A percentile compares a stretch with the other conserved stretches of the same genome.
These are phyloP conservation scores for Reticulitermes speratus DNA, from an alignment of 1,140 invertebrate genomes.

Conservation along the genomic window DNA sequence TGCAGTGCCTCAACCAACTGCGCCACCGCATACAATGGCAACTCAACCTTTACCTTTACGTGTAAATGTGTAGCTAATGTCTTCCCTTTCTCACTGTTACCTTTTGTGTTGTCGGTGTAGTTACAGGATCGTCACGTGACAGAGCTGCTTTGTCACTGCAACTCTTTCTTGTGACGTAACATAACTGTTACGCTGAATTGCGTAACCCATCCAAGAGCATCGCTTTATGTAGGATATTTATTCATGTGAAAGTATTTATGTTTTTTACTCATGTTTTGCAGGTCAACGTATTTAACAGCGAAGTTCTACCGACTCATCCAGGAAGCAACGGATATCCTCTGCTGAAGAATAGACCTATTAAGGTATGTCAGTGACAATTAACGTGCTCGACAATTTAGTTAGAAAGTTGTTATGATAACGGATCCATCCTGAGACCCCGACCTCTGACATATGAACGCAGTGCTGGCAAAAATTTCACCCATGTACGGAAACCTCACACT, in stretches of 20 bases:
- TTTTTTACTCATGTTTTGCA: background rate
- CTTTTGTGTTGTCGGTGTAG: too few relatives aligned
- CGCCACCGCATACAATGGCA: too few relatives aligned
- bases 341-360: background rate
- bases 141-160: background rate
- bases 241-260: background rate
- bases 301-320: background rate
- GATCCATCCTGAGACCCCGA: background rate
- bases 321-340: background rate
- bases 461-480: too few relatives aligned
- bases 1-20: too few relatives aligned
- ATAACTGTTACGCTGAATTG: background rate
- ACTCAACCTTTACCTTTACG: too few relatives aligned
- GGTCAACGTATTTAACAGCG: background rate
- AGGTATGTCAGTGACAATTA: background rate
- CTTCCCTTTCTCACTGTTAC: too few relatives aligned
- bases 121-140: too few relatives aligned
- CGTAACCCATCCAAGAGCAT: background rate
- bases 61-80: too few relatives aligned
- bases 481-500: too few relatives aligned
- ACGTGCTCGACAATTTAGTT: background rate
- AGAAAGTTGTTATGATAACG: background rate
- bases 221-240: background rate
- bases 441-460: background rate
- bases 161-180: background rate